phyloP scores from a whole-genome alignment of 2,113 vertebrate genomes.

The Coracopsis vasa region DNA sequence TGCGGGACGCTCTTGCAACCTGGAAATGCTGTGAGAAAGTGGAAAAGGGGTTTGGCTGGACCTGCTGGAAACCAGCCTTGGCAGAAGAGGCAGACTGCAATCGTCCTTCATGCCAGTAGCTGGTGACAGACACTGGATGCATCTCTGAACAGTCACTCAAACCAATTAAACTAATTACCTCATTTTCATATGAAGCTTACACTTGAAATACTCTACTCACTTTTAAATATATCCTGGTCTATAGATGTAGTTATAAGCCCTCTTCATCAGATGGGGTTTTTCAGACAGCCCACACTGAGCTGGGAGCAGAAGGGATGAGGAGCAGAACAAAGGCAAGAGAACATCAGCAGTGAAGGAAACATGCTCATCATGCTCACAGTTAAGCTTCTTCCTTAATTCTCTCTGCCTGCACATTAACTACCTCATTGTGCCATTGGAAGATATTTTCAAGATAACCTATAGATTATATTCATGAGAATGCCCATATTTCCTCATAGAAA shows the following conservation, averaged over 20 bases:
- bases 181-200: neutral
- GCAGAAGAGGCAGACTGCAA: neutral
- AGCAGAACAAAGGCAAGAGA: neutral
- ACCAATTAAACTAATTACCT: neutral
- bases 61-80: neutral
- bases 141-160: neutral
- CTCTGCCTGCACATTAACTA: neutral
- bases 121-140: neutral
- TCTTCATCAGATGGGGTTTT: neutral
- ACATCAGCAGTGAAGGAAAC: neutral
- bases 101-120: neutral
- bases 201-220: neutral
- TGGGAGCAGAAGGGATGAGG: neutral
- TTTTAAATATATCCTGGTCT: neutral
- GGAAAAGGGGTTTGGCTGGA: neutral
- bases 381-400: neutral
- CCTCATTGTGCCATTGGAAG: neutral
- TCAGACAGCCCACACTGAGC: neutral
- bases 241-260: neutral
- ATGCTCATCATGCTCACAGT: fast-evolving
- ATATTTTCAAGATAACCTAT: neutral
- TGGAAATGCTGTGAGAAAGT: neutral
- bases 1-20: neutral
- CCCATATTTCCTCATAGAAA: neutral
- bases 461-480: neutral